Percentiles rank a stretch among this genome's conserved stretches.
These are phyloP conservation scores for Prietella phreatophila DNA, from an alignment of 2,113 vertebrate genomes.

Conservation along the genomic window DNA sequence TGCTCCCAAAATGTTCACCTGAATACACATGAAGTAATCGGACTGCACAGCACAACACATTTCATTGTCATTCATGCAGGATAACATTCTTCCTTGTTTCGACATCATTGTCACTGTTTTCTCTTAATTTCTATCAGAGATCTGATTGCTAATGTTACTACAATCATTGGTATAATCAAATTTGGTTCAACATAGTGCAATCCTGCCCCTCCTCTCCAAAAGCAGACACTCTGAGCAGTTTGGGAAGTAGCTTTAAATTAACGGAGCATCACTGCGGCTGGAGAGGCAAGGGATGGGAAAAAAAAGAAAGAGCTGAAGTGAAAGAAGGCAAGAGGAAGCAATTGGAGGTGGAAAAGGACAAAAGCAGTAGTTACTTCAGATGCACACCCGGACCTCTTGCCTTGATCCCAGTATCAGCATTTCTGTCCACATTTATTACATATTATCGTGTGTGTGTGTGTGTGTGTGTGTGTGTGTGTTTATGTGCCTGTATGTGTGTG, in stretches of 20 bases:
- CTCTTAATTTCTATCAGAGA: constrained; percentile 9
- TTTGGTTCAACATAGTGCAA: constrained; percentile 54
- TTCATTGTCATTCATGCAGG: constrained; percentile 66
- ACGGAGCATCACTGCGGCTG: neutral
- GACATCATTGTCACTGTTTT: constrained; percentile 18
- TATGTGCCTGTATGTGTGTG: constrained; percentile 36
- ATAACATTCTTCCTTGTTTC: constrained; percentile 17
- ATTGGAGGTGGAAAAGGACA: neutral
- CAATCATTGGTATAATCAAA: constrained; percentile 55
- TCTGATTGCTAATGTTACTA: constrained; percentile 34
- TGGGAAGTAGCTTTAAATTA: constrained; percentile 21
- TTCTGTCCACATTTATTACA: neutral
- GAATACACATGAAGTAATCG: constrained; percentile 64
- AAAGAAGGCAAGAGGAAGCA: constrained; percentile 32
- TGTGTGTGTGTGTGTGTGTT: constrained; percentile 17
- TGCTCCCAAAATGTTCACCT: constrained; percentile 72
- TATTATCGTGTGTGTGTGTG: constrained; percentile 34
- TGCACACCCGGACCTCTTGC: constrained; percentile 12
- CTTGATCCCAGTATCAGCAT: constrained; percentile 37
- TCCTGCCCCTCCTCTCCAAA: constrained; percentile 21
- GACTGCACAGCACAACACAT: constrained; percentile 60
- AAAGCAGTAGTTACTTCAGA: constrained; percentile 44
- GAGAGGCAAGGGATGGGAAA: constrained; percentile 16
- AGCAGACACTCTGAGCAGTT: constrained; percentile 38
- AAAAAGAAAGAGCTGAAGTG: constrained; percentile 37